Base-by-base conservation (phyloP, 2,113 vertebrate species). In the Passer domesticus region DNA sequence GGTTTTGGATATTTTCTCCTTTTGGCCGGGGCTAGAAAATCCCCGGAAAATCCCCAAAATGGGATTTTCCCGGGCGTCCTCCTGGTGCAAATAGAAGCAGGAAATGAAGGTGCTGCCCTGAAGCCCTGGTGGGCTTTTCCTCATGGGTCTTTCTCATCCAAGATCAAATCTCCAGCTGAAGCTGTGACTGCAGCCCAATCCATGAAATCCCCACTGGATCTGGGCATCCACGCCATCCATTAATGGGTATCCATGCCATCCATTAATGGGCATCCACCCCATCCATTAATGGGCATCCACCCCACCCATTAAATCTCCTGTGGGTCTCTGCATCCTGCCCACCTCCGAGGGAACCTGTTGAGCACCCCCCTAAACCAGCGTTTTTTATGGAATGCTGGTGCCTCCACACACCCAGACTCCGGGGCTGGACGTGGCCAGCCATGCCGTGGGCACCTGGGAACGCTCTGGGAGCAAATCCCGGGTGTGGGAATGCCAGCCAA, bases 331-430 rank as follows among this genome's bases (percentile, higher is more conserved):
- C 1, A 13, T 43, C 50, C 44, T 27, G 8, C 39, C 11, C 64
- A 8, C 18, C 58, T 24, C 31, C 13, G 12, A 2, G 6, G 20
- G 37, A 46, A 8, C 43, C 55, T 8, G 0, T 1, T 9, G 28
- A 15, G 27, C 11, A 1, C 60, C 69, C 56, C 31, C 46, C 33
- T 16, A 6, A 85, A 68, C 0, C 18, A 41, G 10, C 7, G 0
- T 0, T 19, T 52, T 31, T 64, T 4, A 10, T 50, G 67, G 67
- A 19, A 31, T 1, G 4, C 0, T 18, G 41, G 1, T 19, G 22
- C 13, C 49, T 11, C 37, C 6, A 0, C 0, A 9, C 4, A 1
- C 52, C 56, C 52, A 43, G 12, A 13, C 55, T 3, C 24, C 0
- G 3, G 30, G 37, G 2, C 1, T 28, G 17, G 73, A 13, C 6